phyloP scores from a whole-genome alignment of 2,888 invertebrate species.

The Palloptera scutellata region DNA sequence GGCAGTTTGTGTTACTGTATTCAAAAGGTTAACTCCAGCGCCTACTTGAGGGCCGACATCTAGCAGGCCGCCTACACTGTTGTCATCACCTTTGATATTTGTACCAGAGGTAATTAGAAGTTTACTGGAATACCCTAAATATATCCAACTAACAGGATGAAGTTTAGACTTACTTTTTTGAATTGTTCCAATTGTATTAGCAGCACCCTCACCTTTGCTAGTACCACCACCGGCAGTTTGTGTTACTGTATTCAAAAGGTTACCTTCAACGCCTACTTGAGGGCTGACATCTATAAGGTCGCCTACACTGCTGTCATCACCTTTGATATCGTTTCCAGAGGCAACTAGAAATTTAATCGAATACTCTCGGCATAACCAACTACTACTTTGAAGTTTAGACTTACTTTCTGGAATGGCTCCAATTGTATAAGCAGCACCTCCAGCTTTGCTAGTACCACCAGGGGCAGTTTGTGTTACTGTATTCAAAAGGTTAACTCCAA shows the following conservation, averaged over 20 bases:
- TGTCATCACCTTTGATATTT: neutral
- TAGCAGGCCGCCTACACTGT: neutral
- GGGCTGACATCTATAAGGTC: conserved; percentile 10
- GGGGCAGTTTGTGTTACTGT: neutral
- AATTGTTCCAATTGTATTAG: conserved; percentile 8
- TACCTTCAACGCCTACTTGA: conserved; percentile 7
- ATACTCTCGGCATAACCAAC: no score
- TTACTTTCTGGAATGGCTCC: conserved; percentile 7
- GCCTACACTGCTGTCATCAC: neutral
- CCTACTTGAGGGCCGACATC: conserved; percentile 9
- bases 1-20: conserved; percentile 12
- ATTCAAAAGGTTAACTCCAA: conserved; percentile 5
- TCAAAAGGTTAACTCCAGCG: neutral
- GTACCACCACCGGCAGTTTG: neutral
- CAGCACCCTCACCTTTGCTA: no score
- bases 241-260: conserved; percentile 7
- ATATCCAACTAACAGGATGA: no score
- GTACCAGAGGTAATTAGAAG: neutral
- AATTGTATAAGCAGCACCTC: neutral
- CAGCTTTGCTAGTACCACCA: neutral
- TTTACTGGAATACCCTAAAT: no score
- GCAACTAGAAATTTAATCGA: no score
- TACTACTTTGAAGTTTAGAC: no score
- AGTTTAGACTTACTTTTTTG: conserved; percentile 17
- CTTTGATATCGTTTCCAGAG: neutral